These are phyloP conservation scores for Dynastes grantii DNA, from an alignment of 2,888 invertebrate genomes.

Conservation along the genomic window DNA sequence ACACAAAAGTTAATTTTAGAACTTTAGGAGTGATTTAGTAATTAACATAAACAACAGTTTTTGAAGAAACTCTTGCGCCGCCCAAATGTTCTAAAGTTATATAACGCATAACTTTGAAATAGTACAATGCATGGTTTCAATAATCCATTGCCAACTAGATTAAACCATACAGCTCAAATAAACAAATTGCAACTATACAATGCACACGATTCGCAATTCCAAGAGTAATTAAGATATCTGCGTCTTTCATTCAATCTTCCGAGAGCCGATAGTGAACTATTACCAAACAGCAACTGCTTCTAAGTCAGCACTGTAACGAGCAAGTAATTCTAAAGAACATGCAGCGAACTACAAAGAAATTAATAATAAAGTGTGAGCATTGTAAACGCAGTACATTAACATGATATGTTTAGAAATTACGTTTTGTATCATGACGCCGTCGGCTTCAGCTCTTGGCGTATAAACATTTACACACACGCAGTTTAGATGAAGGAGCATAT, in stretches of 20 bases:
- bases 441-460: not conserved
- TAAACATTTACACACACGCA: not conserved
- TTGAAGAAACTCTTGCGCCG: too few species aligned
- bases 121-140: too few species aligned
- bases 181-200: not conserved
- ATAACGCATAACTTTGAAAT: too few species aligned
- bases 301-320: not conserved
- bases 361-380: conserved; percentile 12
- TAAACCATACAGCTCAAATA: not conserved
- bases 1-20: too few species aligned
- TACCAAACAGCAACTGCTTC: not conserved
- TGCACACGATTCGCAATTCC: not conserved
- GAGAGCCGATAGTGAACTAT: not conserved
- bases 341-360: conserved; percentile 11
- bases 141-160: not conserved
- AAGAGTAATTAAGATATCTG: conserved; percentile 4
- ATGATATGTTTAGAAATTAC: conserved; percentile 17
- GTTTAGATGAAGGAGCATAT: conserved; percentile 3
- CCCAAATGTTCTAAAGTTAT: too few species aligned
- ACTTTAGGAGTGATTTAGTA: too few species aligned
- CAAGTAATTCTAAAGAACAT: conserved; percentile 9
- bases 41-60: too few species aligned
- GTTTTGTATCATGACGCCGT: conserved; percentile 13
- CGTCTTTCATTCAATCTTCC: conserved; percentile 10
- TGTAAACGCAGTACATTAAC: conserved; percentile 10